A percentile compares a stretch with the other conserved stretches of the same genome.
These are phyloP conservation scores for Bubo bubo DNA, from an alignment of 2,113 vertebrate genomes.

Conservation along the genomic window DNA sequence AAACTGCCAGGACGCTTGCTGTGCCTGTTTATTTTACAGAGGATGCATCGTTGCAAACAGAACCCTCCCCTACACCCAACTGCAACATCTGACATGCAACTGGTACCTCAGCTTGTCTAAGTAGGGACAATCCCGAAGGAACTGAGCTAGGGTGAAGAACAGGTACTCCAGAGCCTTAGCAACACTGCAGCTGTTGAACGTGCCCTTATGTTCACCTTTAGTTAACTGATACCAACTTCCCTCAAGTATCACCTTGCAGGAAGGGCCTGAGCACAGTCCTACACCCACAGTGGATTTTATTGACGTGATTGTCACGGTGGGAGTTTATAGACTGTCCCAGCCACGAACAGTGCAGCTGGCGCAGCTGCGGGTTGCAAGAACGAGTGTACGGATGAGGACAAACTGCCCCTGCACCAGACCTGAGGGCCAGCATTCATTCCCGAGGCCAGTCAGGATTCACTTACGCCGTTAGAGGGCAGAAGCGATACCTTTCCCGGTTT, in stretches of 20 bases:
- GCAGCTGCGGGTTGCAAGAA: background rate
- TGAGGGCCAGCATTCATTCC: fast-evolving
- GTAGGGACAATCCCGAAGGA: background rate
- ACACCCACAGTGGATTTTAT: background rate
- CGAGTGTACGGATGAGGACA: fast-evolving
- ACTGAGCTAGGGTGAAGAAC: fast-evolving
- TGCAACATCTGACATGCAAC: background rate
- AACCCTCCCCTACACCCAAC: background rate
- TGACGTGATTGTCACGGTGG: fast-evolving
- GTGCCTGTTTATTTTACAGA: background rate
- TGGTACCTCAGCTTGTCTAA: background rate
- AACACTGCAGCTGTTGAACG: background rate
- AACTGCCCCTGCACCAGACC: background rate
- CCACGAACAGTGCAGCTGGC: background rate
- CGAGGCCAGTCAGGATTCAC: background rate
- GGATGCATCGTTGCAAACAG: background rate
- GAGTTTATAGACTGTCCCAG: no score
- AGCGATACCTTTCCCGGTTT: background rate
- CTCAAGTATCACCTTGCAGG: background rate
- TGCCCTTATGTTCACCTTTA: background rate
- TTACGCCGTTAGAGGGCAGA: background rate
- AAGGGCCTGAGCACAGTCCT: background rate
- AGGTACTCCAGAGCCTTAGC: background rate
- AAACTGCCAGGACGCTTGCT: background rate
- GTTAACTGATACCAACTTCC: background rate